These are phyloP conservation scores for Buceros bicornis DNA, from an alignment of 2,797 vertebrate genomes.

Conservation along the genomic window DNA sequence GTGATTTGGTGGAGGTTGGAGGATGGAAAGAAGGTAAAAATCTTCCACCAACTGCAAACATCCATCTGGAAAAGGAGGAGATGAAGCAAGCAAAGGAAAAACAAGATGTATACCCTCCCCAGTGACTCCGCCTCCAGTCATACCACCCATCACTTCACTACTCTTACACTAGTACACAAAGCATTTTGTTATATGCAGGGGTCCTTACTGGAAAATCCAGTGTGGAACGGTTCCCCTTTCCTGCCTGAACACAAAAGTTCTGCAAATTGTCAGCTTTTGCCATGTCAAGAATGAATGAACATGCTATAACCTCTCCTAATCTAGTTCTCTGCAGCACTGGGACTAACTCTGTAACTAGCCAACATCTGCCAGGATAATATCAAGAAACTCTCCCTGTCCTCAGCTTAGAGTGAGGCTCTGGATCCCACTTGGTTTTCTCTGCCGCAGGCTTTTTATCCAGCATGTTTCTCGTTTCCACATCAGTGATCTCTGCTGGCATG, in stretches of 20 bases:
- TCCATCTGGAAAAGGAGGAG: neutral
- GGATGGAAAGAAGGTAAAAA: slow-evolving; percentile 46
- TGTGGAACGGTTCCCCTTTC: neutral
- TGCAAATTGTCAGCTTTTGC: neutral
- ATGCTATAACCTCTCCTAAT: neutral
- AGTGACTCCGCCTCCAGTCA: neutral
- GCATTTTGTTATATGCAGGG: neutral
- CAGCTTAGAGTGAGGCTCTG: neutral
- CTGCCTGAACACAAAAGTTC: neutral
- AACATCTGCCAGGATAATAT: neutral
- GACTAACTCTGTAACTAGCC: neutral
- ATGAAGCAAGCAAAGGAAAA: neutral
- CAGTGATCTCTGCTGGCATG: neutral
- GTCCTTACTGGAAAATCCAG: neutral
- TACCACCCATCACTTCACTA: neutral
- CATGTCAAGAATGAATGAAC: neutral
- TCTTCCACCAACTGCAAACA: slow-evolving; percentile 14
- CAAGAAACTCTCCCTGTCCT: neutral
- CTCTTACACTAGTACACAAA: neutral
- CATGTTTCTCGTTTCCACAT: neutral
- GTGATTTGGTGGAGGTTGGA: neutral
- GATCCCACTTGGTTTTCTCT: neutral
- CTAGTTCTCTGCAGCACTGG: neutral
- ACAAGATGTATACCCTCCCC: neutral
- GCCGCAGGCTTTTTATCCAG: neutral